These are phyloP conservation scores for Sisyra nigra DNA, from an alignment of 2,888 invertebrate genomes.

Conservation along the genomic window DNA sequence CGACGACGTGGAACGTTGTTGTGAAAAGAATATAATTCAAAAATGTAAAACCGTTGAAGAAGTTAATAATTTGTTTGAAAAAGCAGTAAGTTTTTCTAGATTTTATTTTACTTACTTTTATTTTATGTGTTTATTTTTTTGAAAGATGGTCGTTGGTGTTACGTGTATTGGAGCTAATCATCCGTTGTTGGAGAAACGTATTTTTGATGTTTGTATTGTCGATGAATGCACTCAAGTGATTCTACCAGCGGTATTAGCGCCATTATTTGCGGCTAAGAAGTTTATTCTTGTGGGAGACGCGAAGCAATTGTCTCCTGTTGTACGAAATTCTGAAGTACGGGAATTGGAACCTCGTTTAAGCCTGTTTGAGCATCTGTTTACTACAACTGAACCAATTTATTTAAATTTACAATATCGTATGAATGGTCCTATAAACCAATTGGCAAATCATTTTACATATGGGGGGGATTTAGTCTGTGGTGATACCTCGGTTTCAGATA, in stretches of 20 bases:
- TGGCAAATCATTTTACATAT: conserved; percentile 78
- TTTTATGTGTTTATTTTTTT: conserved; percentile 9
- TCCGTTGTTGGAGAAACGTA: conserved; percentile 51
- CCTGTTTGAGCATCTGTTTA: conserved; percentile 65
- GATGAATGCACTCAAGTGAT: conserved; percentile 90
- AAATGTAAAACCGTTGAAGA: conserved; percentile 42
- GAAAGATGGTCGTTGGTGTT: conserved; percentile 68
- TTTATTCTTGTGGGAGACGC: conserved; percentile 93
- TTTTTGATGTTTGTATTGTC: conserved; percentile 79
- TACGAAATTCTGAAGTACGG: conserved; percentile 56
- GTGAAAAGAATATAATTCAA: conserved; percentile 39
- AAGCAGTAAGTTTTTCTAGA: conserved; percentile 36
- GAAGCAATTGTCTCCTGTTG: conserved; percentile 81
- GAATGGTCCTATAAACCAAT: conserved; percentile 64
- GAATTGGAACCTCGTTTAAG: conserved; percentile 70
- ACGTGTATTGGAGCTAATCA: conserved; percentile 80
- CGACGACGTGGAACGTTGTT: conserved; percentile 35
- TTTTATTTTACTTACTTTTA: too few relatives aligned
- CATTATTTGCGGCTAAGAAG: conserved; percentile 56
- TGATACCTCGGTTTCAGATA: conserved; percentile 38
- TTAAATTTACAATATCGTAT: conserved; percentile 85
- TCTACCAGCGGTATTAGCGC: conserved; percentile 73
- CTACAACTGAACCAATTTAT: conserved; percentile 39
- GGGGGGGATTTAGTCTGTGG: conserved; percentile 57
- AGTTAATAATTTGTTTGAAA: conserved; percentile 41